phyloP scores from a whole-genome alignment of 2,888 invertebrate genomes.

The Hemithea aestivaria region DNA sequence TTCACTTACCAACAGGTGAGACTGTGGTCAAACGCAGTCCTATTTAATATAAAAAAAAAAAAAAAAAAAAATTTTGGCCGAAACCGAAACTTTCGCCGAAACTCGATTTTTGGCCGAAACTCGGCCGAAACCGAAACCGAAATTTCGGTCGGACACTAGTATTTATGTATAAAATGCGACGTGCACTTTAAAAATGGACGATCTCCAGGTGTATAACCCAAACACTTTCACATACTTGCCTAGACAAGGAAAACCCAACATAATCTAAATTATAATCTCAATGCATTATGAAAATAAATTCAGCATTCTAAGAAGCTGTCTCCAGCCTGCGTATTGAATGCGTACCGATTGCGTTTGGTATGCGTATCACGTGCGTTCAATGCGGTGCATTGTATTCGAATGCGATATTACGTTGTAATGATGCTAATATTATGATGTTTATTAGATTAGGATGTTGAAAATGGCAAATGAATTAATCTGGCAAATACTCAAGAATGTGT shows the following conservation, averaged over 20 bases:
- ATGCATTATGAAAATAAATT: constrained; percentile 1
- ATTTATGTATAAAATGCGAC: no score
- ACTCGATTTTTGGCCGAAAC: no score
- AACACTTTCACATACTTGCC: neutral
- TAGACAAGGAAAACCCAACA: constrained; percentile 6
- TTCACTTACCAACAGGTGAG: no score
- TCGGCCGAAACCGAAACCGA: no score
- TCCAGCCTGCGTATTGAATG: constrained; percentile 5
- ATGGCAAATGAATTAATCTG: neutral
- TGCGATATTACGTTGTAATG: constrained; percentile 7
- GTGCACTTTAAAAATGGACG: no score
- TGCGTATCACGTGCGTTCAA: constrained; percentile 16
- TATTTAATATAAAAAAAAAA: no score
- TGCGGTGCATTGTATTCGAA: constrained; percentile 6
- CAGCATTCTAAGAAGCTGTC: constrained; percentile 8
- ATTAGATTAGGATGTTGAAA: constrained; percentile 8
- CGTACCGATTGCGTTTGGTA: constrained; percentile 5
- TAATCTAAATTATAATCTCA: neutral
- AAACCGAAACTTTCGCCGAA: no score
- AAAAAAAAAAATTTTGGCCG: no score
- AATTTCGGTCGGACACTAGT: no score
- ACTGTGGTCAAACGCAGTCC: no score
- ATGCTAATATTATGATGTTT: constrained; percentile 11
- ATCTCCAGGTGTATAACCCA: no score
- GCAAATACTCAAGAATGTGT: constrained; percentile 5